A percentile compares a stretch with the other conserved stretches of the same genome.
Conservation (phyloP, 2,888 invertebrate genomes). For the Oligia fasciuncula region DNA sequence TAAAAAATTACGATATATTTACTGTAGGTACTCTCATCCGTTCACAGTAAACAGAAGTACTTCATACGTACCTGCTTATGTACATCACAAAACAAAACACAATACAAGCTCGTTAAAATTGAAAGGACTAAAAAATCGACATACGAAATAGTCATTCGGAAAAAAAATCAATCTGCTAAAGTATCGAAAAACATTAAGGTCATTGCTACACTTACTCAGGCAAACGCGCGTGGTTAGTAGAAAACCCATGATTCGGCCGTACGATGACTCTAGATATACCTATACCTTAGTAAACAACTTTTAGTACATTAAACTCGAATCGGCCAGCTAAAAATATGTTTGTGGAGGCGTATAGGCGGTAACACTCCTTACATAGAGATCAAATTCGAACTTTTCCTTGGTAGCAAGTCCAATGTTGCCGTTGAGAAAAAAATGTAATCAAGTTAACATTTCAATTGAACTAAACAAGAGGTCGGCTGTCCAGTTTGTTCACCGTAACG, state of each 20-base stretch:
- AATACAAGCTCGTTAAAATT: slow-evolving; percentile 41
- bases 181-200: slow-evolving; percentile 52
- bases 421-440: slow-evolving; percentile 67
- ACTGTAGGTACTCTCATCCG: neutral
- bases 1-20: slow-evolving; percentile 21
- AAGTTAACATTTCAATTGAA: slow-evolving; percentile 71
- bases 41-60: neutral
- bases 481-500: slow-evolving; percentile 80
- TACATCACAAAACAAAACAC: slow-evolving; percentile 28
- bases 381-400: slow-evolving; percentile 50
- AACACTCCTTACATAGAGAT: slow-evolving; percentile 54
- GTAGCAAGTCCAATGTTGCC: slow-evolving; percentile 55
- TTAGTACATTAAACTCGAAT: slow-evolving; percentile 66
- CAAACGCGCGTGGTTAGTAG: slow-evolving; percentile 36
- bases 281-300: slow-evolving; percentile 64
- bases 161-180: slow-evolving; percentile 36
- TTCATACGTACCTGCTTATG: neutral
- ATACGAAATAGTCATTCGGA: slow-evolving; percentile 21
- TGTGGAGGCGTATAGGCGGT: slow-evolving; percentile 45
- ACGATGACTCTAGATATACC: slow-evolving; percentile 62
- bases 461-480: slow-evolving; percentile 71
- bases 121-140: slow-evolving; percentile 42
- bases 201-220: slow-evolving; percentile 49
- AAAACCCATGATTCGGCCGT: slow-evolving; percentile 56
- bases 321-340: slow-evolving; percentile 60